A percentile compares a stretch with the other conserved stretches of the same genome.
Evolutionary conservation across 2,888 invertebrate species (phyloP).

Genomic region (Incurvaria masculella): DNA sequence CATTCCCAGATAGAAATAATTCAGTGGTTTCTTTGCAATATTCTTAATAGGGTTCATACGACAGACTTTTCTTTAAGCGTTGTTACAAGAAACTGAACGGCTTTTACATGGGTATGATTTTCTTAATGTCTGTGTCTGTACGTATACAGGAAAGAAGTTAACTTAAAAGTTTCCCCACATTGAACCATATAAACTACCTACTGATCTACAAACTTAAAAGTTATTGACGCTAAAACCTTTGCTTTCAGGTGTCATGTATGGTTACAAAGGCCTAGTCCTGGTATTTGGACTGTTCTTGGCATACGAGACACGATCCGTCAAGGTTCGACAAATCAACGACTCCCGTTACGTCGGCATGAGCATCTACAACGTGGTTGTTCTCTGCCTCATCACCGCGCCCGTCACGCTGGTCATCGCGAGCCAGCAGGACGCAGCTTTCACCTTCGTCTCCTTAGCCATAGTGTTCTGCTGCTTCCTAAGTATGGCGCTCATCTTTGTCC

Average conservation of each 20-base stretch:
- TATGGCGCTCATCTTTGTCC: constrained; percentile 97
- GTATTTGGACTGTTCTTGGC: constrained; percentile 97
- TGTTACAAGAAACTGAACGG: too few species aligned
- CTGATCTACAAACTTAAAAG: too few species aligned
- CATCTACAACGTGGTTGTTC: constrained; percentile 98
- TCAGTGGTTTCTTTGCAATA: too few species aligned
- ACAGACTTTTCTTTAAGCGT: too few species aligned
- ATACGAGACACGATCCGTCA: constrained; percentile 97
- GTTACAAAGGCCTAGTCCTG: constrained; percentile 94
- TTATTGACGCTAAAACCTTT: too few species aligned
- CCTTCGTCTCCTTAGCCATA: constrained; percentile 93
- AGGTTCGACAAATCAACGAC: constrained; percentile 97
- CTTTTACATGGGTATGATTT: too few species aligned
- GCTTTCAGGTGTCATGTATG: constrained; percentile 83
- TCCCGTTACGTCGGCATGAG: constrained; percentile 98
- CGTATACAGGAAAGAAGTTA: too few species aligned
- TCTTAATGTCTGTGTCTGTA: too few species aligned
- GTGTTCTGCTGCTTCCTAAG: constrained; percentile 98
- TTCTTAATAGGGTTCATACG: too few species aligned
- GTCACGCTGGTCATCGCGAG: constrained; percentile 96
- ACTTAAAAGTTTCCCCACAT: too few species aligned
- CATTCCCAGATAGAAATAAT: too few species aligned
- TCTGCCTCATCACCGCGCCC: constrained; percentile 97
- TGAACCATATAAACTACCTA: too few species aligned
- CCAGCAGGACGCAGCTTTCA: constrained; percentile 97